phyloP scores from a whole-genome alignment of 1,140 invertebrate species.

The Leptinotarsa lineolata region DNA sequence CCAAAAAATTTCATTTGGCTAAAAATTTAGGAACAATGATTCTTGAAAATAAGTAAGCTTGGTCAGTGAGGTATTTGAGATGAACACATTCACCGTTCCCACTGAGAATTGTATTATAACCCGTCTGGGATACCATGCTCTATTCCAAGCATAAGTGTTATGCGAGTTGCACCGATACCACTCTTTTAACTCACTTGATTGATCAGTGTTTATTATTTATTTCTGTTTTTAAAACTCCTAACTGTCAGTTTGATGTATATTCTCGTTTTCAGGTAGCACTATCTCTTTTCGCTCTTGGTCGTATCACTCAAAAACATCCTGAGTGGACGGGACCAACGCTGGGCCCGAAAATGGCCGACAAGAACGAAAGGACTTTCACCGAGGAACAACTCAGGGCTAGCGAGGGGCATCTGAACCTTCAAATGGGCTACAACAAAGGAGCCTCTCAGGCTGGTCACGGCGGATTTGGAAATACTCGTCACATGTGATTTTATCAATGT shows the following conservation, averaged over 20 bases:
- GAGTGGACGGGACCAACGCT: constrained; percentile 88
- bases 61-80: no score
- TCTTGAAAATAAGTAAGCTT: no score
- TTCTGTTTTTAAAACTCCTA: no score
- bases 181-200: no score
- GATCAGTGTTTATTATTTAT: no score
- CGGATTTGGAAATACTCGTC: constrained; percentile 93
- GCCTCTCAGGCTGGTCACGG: constrained; percentile 84
- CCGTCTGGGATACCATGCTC: no score
- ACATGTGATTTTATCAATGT: constrained; percentile 71
- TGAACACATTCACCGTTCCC: no score
- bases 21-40: no score
- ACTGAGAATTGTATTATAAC: no score
- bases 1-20: no score
- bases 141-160: no score
- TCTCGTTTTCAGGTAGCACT: constrained; percentile 45
- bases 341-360: constrained; percentile 94
- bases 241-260: not conserved
- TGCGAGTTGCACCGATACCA: no score
- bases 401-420: constrained; percentile 88
- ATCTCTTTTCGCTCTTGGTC: constrained; percentile 55
- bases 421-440: constrained; percentile 96
- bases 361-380: constrained; percentile 90
- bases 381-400: constrained; percentile 92
- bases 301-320: constrained; percentile 87